Conservation (phyloP, 2,888 invertebrate genomes). For the Smittia sp. region DNA sequence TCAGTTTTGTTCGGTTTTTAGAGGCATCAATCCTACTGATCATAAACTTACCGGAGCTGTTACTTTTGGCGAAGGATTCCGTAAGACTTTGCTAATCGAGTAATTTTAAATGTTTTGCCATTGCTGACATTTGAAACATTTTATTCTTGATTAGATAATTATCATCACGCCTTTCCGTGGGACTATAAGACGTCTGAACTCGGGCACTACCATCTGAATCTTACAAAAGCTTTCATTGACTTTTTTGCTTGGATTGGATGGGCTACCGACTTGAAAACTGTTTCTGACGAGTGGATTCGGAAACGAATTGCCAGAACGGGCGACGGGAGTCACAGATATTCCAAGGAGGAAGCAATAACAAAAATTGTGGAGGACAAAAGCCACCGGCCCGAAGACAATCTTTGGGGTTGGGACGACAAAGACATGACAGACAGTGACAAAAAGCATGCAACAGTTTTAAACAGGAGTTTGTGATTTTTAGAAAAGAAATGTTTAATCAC, state of each 20-base stretch:
- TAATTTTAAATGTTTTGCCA: not conserved
- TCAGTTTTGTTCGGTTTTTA: slow-evolving; percentile 47
- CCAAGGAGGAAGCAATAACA: not conserved
- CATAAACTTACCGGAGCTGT: slow-evolving; percentile 54
- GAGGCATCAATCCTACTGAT: slow-evolving; percentile 68
- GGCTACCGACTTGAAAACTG: slow-evolving; percentile 3
- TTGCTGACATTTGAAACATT: not conserved
- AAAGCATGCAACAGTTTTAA: slow-evolving; percentile 51
- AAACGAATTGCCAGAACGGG: not conserved
- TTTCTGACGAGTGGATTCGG: not conserved
- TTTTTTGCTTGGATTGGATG: slow-evolving; percentile 21
- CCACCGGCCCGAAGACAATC: not conserved
- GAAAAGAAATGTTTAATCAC: too few relatives aligned
- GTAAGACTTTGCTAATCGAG: not conserved
- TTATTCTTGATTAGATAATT: slow-evolving; percentile 4
- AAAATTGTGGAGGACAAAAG: not conserved
- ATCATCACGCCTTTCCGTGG: slow-evolving; percentile 31
- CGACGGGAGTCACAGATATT: slow-evolving; percentile 1
- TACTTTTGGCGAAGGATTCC: not conserved
- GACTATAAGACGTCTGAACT: not conserved
- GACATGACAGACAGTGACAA: slow-evolving; percentile 72
- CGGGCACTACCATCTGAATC: not conserved
- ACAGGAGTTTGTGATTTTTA: too few relatives aligned
- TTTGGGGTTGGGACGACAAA: slow-evolving; percentile 80
- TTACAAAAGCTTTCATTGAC: not conserved